These are phyloP conservation scores for Lucilia sericata DNA, from an alignment of 1,140 invertebrate species.

Conservation along the genomic window DNA sequence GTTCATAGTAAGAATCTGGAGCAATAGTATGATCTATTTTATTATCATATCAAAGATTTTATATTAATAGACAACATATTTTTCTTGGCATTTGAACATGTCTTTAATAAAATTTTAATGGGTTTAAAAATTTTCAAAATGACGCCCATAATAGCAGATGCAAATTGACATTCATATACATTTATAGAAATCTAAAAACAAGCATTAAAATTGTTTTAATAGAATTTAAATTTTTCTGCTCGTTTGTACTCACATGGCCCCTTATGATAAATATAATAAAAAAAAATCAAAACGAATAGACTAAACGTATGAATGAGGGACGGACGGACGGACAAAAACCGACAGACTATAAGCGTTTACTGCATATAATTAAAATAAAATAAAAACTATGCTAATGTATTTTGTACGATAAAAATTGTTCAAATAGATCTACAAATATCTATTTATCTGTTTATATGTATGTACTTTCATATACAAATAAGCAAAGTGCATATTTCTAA, in stretches of 20 bases:
- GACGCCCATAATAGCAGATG: not conserved
- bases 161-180: not conserved
- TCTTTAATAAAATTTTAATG: not conserved
- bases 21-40: too few species aligned
- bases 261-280: not conserved
- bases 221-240: not conserved
- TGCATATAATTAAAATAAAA: slow-evolving; percentile 15
- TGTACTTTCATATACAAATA: not conserved
- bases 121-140: not conserved
- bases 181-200: not conserved
- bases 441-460: not conserved
- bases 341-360: not conserved
- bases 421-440: not conserved
- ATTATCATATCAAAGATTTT: too few species aligned
- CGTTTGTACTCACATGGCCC: not conserved
- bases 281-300: not conserved
- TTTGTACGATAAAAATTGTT: slow-evolving; percentile 10
- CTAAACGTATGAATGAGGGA: not conserved
- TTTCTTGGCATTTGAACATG: not conserved
- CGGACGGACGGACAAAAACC: too few species aligned
- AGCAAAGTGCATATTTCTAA: not conserved
- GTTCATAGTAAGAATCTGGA: too few species aligned
- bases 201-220: not conserved
- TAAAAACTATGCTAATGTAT: slow-evolving; percentile 22
- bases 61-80: too few species aligned